Evolutionary conservation across 2,888 invertebrate genomes (phyloP), one percentile per base, ranked within the genome.

Genomic region (Acheta domesticus): DNA sequence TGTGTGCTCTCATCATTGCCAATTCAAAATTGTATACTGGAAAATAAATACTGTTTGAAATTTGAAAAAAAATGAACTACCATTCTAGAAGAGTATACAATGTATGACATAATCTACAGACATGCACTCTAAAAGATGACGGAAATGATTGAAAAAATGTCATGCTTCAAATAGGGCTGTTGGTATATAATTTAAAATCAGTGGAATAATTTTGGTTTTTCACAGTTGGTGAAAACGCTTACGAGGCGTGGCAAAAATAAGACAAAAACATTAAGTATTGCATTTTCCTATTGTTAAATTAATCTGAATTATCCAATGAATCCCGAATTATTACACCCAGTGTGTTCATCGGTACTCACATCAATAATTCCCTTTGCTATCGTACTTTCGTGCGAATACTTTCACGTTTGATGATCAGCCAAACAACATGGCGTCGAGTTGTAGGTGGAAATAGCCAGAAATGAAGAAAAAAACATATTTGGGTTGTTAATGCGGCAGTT

Each of bases 381-480:
- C 36, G 36, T 36, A 36, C 36, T 36, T 36, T 36, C 36, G 36
- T 62, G 14, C 16, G 62, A 62, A 62, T 62, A 19, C 62, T 19
- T 79, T 80, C 80, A 80, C 80, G 80, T 77, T 80, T 74, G 78
- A 79, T 78, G 79, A 82, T 62, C 62, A 62, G 62, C 62, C 62
- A 82, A 79, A 81, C 81, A 82, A 82, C 78, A 82, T 82, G 82
- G 82, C 82, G 80, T 74, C 77, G n/a, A 11, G 50, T 62, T 19
- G 76, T 78, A 36, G 78, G 78, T 79, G 78, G 73, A 80, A 77
- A 48, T 36, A 21, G 62, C 62, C n/a, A 19, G 62, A 62, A 62
- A 62, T 62, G 73, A 23, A n/a, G 74, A 50, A 74, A 19, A 74
- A 78, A 78, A 48, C 20, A 48, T 12, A 48, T 78, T n/a, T 21